Percentiles rank a stretch among this genome's conserved stretches.
These are phyloP conservation scores for Charina bottae DNA, from an alignment of 2,113 vertebrate genomes.

Conservation along the genomic window DNA sequence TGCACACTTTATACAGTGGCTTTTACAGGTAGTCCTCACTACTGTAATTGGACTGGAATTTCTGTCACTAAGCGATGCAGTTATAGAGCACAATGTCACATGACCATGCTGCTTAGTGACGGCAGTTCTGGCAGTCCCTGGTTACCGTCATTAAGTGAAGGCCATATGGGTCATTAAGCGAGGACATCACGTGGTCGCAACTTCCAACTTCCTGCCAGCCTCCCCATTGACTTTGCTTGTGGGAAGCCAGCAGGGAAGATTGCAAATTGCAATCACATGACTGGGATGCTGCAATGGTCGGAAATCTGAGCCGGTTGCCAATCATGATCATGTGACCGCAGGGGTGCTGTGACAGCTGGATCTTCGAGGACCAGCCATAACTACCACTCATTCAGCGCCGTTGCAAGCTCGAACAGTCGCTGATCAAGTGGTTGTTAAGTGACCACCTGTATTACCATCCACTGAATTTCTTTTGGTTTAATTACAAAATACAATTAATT, in stretches of 20 bases:
- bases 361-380: background rate
- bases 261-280: background rate
- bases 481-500: background rate
- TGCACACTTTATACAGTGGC: background rate
- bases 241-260: background rate
- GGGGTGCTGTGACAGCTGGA: background rate
- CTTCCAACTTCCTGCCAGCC: background rate
- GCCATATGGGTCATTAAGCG: background rate
- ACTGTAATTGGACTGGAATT: background rate
- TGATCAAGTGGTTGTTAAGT: background rate
- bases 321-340: background rate
- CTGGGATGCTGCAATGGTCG: background rate
- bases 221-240: background rate
- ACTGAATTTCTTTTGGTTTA: background rate
- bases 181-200: background rate
- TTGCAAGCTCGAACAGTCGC: background rate
- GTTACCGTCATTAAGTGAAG: background rate
- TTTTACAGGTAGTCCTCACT: background rate
- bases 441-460: background rate
- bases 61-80: background rate
- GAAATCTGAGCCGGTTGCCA: background rate
- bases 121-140: background rate
- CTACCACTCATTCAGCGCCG: background rate
- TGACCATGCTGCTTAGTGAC: background rate
- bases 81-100: background rate